Evolutionary conservation across 1,140 invertebrate species (phyloP).

Genomic region (Bemisia tabaci): DNA sequence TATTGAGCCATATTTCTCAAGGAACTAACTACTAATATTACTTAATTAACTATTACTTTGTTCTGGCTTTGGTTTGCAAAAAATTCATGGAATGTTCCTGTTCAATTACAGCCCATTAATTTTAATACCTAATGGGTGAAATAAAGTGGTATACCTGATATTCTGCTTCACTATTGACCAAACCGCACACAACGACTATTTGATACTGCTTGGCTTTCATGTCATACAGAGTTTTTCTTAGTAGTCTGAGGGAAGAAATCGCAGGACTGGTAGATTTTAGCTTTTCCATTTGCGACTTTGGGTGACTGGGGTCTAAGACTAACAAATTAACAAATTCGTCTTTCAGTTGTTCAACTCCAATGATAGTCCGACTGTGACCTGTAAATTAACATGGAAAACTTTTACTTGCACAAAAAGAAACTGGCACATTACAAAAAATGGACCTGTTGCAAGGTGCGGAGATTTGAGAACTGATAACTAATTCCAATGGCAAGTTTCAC

Average conservation of each 20-base stretch:
- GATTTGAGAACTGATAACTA: too few species aligned
- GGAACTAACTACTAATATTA: too few species aligned
- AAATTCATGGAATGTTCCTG: too few species aligned
- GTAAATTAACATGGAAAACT: slow-evolving; percentile 12
- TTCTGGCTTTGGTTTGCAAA: too few species aligned
- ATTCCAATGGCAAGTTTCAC: too few species aligned
- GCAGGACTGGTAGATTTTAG: slow-evolving; percentile 40
- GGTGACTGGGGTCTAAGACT: slow-evolving; percentile 76
- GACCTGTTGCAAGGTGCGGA: too few species aligned
- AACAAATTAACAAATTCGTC: slow-evolving; percentile 57
- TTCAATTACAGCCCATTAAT: too few species aligned
- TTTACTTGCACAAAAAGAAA: too few species aligned
- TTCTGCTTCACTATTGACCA: slow-evolving; percentile 55
- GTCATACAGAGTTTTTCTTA: slow-evolving; percentile 54
- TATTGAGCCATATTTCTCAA: too few species aligned
- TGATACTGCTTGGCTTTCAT: slow-evolving; percentile 78
- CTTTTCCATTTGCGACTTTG: slow-evolving; percentile 57
- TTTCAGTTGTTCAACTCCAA: slow-evolving; percentile 59
- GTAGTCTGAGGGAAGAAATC: slow-evolving; percentile 47
- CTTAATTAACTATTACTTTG: too few species aligned
- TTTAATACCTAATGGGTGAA: too few species aligned
- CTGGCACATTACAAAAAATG: not conserved
- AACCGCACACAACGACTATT: slow-evolving; percentile 60
- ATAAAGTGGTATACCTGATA: slow-evolving; percentile 59
- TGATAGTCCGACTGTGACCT: slow-evolving; percentile 82